Conservation (phyloP, 1,140 invertebrate species). For the Trissolcus basalis region DNA sequence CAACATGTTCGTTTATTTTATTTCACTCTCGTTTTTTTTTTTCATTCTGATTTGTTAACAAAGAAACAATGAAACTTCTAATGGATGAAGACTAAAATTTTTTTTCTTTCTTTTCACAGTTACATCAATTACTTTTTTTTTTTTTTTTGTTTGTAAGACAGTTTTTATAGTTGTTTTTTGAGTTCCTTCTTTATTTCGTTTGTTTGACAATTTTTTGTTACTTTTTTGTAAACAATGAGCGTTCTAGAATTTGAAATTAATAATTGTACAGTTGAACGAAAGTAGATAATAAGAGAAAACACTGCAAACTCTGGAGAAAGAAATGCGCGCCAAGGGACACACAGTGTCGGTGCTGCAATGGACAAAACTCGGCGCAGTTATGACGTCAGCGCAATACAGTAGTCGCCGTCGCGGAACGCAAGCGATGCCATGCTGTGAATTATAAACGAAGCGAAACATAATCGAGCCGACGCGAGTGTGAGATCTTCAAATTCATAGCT, state of each 20-base stretch:
- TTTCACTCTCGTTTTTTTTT: not conserved
- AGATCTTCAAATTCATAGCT: slow-evolving; percentile 32
- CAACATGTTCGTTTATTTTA: not conserved
- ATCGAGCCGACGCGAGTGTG: slow-evolving; percentile 62
- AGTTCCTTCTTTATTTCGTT: too few relatives aligned
- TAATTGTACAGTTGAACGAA: too few relatives aligned
- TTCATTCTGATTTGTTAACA: not conserved
- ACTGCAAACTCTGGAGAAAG: slow-evolving; percentile 30
- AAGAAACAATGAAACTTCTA: not conserved
- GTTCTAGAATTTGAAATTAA: too few relatives aligned
- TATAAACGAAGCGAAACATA: slow-evolving; percentile 73
- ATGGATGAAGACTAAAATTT: too few relatives aligned
- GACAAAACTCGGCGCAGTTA: slow-evolving; percentile 43
- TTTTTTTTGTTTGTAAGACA: too few relatives aligned
- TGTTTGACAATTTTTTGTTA: too few relatives aligned
- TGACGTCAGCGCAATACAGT: slow-evolving; percentile 57
- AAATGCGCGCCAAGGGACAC: slow-evolving; percentile 31
- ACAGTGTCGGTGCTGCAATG: slow-evolving; percentile 25
- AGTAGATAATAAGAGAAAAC: slow-evolving; percentile 25
- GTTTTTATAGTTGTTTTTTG: too few relatives aligned
- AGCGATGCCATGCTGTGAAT: slow-evolving; percentile 69
- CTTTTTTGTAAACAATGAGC: too few relatives aligned
- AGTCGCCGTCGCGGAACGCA: slow-evolving; percentile 66
- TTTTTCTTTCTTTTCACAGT: too few relatives aligned
- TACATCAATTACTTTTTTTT: too few relatives aligned